phyloP scores from a whole-genome alignment of 2,797 vertebrate species.

The Falco cherrug region DNA sequence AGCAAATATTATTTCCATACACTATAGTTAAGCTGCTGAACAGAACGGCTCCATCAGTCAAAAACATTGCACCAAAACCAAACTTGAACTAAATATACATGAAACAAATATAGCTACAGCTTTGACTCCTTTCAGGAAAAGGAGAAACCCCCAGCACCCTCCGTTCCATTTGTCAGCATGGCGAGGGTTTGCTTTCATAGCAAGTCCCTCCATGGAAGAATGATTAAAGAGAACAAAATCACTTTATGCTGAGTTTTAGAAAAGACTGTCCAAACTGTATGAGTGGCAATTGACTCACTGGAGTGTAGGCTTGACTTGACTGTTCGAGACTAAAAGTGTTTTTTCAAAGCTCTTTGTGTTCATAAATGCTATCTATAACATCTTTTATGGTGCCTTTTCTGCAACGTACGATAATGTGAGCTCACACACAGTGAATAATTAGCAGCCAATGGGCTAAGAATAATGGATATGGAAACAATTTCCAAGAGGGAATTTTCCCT shows the following conservation, averaged over 20 bases:
- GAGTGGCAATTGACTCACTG: background rate
- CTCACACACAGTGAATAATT: slow-evolving; percentile 26
- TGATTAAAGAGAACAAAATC: background rate
- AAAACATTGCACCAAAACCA: background rate
- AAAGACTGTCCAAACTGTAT: background rate
- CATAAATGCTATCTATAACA: background rate
- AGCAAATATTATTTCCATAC: too few relatives aligned
- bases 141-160: background rate
- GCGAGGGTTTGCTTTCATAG: background rate
- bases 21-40: background rate
- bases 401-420: background rate
- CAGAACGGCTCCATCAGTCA: background rate
- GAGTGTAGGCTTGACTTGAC: background rate
- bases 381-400: background rate
- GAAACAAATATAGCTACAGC: background rate
- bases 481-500: background rate
- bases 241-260: background rate
- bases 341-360: background rate
- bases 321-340: background rate
- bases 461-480: background rate
- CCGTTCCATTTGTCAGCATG: background rate
- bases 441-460: background rate
- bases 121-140: background rate
- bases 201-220: background rate
- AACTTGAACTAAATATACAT: background rate